Percentiles rank a stretch among this genome's conserved stretches.
Evolutionary conservation across 2,888 invertebrate genomes (phyloP).

Genomic region (Electrophaes corylata): DNA sequence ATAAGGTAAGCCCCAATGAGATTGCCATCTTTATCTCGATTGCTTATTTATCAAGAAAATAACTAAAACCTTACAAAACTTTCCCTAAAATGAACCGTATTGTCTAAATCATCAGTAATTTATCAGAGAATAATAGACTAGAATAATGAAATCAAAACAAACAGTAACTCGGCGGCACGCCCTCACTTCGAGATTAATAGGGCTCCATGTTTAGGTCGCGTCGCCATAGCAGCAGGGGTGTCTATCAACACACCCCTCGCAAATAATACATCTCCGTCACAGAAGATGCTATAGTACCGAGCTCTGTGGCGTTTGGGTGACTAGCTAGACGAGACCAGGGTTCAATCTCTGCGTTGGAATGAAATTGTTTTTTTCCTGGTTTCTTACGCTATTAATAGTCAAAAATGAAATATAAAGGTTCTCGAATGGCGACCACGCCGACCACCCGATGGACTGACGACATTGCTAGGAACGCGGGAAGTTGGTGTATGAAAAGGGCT

Average conservation of each 20-base stretch:
- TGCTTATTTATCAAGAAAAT: too few relatives aligned
- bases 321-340: background rate
- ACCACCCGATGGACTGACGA: too few relatives aligned
- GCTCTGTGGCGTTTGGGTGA: background rate
- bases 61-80: background rate
- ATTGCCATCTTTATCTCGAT: too few relatives aligned
- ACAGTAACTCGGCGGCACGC: slow-evolving; percentile 67
- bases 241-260: slow-evolving; percentile 49
- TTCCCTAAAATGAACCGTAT: too few relatives aligned
- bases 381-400: too few relatives aligned
- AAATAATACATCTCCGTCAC: slow-evolving; percentile 76
- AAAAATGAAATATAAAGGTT: too few relatives aligned
- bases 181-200: slow-evolving; percentile 79
- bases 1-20: too few relatives aligned
- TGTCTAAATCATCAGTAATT: background rate
- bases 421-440: too few relatives aligned
- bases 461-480: too few relatives aligned
- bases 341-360: background rate
- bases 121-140: slow-evolving; percentile 23
- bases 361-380: too few relatives aligned
- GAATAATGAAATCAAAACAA: slow-evolving; percentile 42
- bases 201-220: slow-evolving; percentile 74
- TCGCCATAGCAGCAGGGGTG: slow-evolving; percentile 72
- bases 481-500: too few relatives aligned
- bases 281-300: background rate